Evolutionary conservation across 2,113 vertebrate genomes (phyloP), one percentile per base, ranked within the genome.

Genomic region (Eonycteris spelaea): DNA sequence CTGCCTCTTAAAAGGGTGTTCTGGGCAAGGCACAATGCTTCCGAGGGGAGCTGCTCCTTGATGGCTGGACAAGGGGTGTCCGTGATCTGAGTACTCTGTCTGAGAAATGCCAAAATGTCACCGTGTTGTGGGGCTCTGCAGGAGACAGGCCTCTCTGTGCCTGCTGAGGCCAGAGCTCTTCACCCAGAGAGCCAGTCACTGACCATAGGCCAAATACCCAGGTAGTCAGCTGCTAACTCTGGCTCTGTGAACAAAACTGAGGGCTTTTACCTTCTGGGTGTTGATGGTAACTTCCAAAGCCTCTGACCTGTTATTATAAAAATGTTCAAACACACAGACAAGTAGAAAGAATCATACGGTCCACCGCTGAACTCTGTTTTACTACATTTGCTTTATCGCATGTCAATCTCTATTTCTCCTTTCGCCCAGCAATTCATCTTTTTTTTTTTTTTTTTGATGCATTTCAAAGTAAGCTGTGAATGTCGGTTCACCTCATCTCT

Each of bases 361-460:
- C 28, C 12, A 2, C 0, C 0, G 0, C 35, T 2, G 26, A 65
- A 48, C 15, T 53, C 28, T 26, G 3, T 28, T 63, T 78, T 3
- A 22, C n/a, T 10, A 0, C 19, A 48, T 16, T n/a, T 38, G 45
- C 57, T 75, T 75, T 22, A 19, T 33, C 38, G 9, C 19, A 4
- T 19, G 11, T 35, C 55, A 3, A 1, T 4, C 13, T 33, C 43
- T 33, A 8, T 12, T 19, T 53, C 33, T 63, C 75, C 43, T 26
- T 80, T 70, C 77, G 28, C 30, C 22, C 40, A 53, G 84, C 33
- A 18, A 24, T 18, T 63, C 43, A 24, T 13, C 78, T 92, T 51
- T 14, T 14, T 48, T 68, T 13, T 48, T 48, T 45, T 45, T 45
- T 45, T 45, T 45, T 45, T 2, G 43, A 83, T 55, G 15, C 15